phyloP scores from a whole-genome alignment of 2,797 vertebrate genomes.

The Rallus crepitans region DNA sequence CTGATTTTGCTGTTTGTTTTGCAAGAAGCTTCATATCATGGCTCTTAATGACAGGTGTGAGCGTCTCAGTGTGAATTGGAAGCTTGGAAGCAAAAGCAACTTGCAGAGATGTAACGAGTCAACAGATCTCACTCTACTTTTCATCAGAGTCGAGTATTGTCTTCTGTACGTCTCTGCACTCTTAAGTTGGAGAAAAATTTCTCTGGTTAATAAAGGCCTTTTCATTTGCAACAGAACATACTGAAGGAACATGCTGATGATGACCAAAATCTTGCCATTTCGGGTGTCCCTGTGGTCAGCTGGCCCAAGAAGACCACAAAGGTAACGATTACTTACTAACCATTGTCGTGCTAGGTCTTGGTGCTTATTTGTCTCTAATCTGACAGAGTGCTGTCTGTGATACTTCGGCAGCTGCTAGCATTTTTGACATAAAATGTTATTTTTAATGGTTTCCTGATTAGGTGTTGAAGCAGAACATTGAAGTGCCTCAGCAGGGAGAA shows the following conservation, averaged over 20 bases:
- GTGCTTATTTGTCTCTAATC: not conserved
- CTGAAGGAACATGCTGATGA: constrained; percentile 94
- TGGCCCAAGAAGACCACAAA: constrained; percentile 93
- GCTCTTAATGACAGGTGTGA: not conserved
- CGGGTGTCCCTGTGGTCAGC: constrained; percentile 91
- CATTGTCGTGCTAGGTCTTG: not conserved
- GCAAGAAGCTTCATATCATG: not conserved
- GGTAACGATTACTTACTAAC: constrained; percentile 78
- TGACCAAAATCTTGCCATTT: constrained; percentile 90
- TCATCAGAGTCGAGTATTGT: not conserved
- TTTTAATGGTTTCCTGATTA: constrained; percentile 19
- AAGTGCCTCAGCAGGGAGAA: not conserved
- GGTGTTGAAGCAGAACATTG: not conserved
- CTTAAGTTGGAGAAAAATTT: not conserved
- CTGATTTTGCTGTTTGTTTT: not conserved
- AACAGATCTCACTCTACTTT: not conserved
- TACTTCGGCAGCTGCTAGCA: not conserved
- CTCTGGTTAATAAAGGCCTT: constrained; percentile 60
- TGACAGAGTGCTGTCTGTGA: not conserved
- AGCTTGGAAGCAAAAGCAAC: not conserved
- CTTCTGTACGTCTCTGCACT: not conserved
- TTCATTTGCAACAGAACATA: constrained; percentile 83
- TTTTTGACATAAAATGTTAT: not conserved
- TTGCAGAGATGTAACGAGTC: not conserved
- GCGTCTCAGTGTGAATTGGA: not conserved